These are phyloP conservation scores for Falco cherrug DNA, from an alignment of 2,797 vertebrate species.

Conservation along the genomic window DNA sequence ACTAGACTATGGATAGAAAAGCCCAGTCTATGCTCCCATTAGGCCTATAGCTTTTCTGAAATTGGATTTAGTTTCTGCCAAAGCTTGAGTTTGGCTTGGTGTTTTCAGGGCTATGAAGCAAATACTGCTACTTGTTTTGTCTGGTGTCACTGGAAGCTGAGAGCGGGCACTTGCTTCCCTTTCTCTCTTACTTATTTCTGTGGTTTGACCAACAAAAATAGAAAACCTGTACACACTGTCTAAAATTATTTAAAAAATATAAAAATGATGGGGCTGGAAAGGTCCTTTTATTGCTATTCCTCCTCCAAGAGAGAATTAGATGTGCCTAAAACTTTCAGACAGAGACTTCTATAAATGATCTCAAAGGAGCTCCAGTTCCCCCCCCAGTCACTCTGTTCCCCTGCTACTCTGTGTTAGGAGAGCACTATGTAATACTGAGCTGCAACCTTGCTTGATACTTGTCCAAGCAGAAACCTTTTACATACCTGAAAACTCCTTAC, in stretches of 20 bases:
- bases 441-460: background rate
- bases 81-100: background rate
- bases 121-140: background rate
- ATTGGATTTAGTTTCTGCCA: background rate
- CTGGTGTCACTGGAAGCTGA: background rate
- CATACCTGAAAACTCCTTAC: background rate
- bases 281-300: background rate
- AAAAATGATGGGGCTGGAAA: background rate
- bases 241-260: background rate
- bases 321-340: background rate
- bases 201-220: background rate
- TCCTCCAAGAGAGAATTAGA: background rate
- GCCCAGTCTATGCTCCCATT: background rate
- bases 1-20: background rate
- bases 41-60: background rate
- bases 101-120: background rate
- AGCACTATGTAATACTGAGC: background rate
- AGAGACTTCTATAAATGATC: background rate
- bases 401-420: background rate
- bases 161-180: background rate
- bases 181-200: background rate
- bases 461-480: background rate
- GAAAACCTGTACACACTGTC: fast-evolving
- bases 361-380: background rate
- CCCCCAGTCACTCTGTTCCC: background rate